These are phyloP conservation scores for Callipepla californica DNA, from an alignment of 2,113 vertebrate genomes.

Conservation along the genomic window DNA sequence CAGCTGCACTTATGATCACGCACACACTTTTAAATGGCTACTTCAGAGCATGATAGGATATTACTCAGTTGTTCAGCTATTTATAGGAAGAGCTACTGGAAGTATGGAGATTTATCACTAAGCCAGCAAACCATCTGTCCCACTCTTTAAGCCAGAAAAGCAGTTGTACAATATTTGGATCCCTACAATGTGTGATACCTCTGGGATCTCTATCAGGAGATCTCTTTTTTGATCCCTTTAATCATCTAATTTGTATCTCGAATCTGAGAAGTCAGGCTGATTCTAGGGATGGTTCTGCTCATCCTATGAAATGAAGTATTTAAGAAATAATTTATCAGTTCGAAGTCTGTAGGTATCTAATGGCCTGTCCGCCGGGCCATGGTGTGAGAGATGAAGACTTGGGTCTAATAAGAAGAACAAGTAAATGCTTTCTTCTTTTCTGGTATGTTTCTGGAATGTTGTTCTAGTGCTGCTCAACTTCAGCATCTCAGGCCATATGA, in stretches of 20 bases:
- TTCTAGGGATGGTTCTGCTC: background rate
- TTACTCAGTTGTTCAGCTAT: background rate
- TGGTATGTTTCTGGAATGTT: background rate
- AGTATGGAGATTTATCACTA: background rate
- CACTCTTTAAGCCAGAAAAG: background rate
- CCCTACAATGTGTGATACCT: background rate
- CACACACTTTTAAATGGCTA: background rate
- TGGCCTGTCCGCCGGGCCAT: background rate
- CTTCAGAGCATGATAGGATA: slow-evolving; percentile 1
- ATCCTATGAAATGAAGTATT: background rate
- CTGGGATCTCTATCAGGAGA: background rate
- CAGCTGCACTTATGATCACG: background rate
- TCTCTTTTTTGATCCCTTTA: background rate
- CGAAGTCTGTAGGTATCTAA: background rate
- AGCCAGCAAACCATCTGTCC: background rate
- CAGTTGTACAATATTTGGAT: background rate
- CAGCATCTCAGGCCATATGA: no score
- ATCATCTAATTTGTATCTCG: background rate
- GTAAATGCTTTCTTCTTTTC: background rate
- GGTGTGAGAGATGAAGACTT: background rate
- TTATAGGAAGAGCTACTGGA: slow-evolving; percentile 1
- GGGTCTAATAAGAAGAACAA: background rate
- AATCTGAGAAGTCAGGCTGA: background rate
- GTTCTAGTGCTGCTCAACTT: no score
- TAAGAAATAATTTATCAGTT: background rate